Percentiles rank a stretch among this genome's conserved stretches.
These are phyloP conservation scores for Drosophila sp. DNA, from an alignment of 1,140 invertebrate species.

Conservation along the genomic window DNA sequence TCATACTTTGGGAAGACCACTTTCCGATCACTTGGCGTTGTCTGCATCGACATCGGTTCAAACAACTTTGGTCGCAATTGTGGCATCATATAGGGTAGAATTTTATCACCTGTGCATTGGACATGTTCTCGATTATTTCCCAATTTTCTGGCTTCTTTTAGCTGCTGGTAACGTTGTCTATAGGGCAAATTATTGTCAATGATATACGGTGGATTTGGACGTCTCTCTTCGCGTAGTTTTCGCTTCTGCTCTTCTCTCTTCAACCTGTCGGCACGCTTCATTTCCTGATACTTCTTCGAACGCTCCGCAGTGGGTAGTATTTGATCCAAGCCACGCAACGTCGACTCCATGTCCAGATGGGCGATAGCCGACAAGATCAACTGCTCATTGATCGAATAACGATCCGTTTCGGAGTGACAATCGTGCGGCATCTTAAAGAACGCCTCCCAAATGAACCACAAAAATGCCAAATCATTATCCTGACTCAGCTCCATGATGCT, in stretches of 20 bases:
- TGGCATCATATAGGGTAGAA: conserved; percentile 31
- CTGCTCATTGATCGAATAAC: conserved; percentile 65
- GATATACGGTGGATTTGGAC: neutral
- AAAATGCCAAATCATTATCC: conserved; percentile 60
- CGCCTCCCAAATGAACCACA: conserved; percentile 66
- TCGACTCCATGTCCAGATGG: conserved; percentile 61
- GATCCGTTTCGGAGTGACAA: neutral
- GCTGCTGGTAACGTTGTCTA: neutral
- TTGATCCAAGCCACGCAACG: conserved; percentile 53
- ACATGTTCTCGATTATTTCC: neutral
- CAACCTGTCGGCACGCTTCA: neutral
- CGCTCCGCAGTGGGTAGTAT: conserved; percentile 50
- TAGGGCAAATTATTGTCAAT: neutral
- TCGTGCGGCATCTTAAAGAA: conserved; percentile 37
- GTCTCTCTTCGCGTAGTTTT: neutral
- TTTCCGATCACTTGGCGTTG: neutral
- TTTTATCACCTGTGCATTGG: neutral
- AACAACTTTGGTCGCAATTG: conserved; percentile 33
- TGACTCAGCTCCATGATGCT: conserved; percentile 49
- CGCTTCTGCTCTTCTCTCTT: neutral
- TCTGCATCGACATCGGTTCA: neutral
- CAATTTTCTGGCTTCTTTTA: neutral
- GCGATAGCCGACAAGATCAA: conserved; percentile 65
- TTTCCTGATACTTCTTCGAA: conserved; percentile 33
- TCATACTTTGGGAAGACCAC: conserved; percentile 7